Base-by-base conservation (phyloP, 2,797 vertebrate species). In the Urophycis tenuis region DNA sequence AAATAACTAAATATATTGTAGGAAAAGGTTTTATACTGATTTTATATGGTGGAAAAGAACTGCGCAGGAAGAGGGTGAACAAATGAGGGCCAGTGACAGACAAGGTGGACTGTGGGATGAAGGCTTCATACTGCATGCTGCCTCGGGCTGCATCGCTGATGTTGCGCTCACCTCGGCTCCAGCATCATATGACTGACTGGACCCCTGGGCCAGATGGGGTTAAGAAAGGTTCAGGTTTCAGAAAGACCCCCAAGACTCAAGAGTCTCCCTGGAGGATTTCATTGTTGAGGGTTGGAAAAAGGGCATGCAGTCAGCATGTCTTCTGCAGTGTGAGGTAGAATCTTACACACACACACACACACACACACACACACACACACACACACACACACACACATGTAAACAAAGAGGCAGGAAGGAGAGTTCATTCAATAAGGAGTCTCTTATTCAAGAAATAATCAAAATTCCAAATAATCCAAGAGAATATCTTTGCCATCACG, bases 381-480 rank as follows among this genome's bases (percentile, higher is more conserved):
- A 22, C 33, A 0, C 19, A 33, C 22, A 60, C 14, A 9, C 33
- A 15, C 33, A 32, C 35, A 32, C 17, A 32, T 67, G 74, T 35
- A 45, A 64, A 30, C 9, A 19, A 76, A 4, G 14, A 25, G 8
- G 53, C 73, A 74, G 70, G 67, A 33, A 70, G 49, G 31, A 82
- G 84, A 30, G 82, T 85, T 90, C 81, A 87, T 85, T 88, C 73
- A 85, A 74, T 78, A 78, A 87, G 82, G 39, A 78, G 78, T 85
- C 82, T 80, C 71, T 78, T 31, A 10, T 74, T 34, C 0, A 78
- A 71, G 80, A 72, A 78, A 3, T n/a, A n/a, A n/a, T n/a, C n/a
- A n/a, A n/a, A n/a, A n/a, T n/a, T n/a, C n/a, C n/a, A n/a, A n/a
- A n/a, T n/a, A 31, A 10, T 74, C 34, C 0, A 78, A 71, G 80